These are phyloP conservation scores for Carassius carassius DNA, from an alignment of 2,113 vertebrate species.

Conservation along the genomic window DNA sequence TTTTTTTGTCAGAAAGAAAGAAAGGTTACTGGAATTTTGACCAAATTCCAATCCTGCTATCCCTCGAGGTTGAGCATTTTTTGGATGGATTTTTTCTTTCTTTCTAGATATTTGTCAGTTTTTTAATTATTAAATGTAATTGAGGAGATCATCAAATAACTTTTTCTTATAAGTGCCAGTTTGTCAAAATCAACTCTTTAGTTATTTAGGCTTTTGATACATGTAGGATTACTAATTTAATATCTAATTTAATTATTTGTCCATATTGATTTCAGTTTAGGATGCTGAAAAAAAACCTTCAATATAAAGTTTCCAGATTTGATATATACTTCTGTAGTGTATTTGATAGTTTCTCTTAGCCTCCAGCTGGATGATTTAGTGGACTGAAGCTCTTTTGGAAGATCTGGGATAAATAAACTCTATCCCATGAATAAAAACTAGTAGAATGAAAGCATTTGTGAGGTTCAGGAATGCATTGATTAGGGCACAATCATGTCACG, in stretches of 20 bases:
- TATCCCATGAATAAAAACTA: background rate
- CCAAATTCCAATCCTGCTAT: background rate
- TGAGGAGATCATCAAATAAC: background rate
- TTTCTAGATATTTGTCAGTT: background rate
- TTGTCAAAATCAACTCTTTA: background rate
- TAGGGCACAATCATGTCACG: background rate
- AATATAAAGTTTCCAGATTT: background rate
- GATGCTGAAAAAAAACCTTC: background rate
- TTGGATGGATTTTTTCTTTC: background rate
- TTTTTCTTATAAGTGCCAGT: no score
- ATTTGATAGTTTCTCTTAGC: background rate
- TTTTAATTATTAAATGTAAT: background rate
- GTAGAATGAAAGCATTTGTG: background rate
- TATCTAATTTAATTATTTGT: background rate
- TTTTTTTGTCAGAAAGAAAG: background rate
- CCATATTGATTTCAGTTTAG: background rate
- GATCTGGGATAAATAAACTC: constrained; percentile 4
- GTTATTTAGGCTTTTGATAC: no score
- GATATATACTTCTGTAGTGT: background rate
- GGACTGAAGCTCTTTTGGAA: background rate
- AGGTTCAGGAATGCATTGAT: background rate
- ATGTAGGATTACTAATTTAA: background rate
- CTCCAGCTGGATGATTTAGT: background rate
- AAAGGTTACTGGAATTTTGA: constrained; percentile 23
- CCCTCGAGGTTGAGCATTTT: constrained; percentile 12